Percentiles rank a stretch among this genome's conserved stretches.
Conservation (phyloP, 2,797 vertebrate genomes). For the Zonotrichia albicollis region DNA sequence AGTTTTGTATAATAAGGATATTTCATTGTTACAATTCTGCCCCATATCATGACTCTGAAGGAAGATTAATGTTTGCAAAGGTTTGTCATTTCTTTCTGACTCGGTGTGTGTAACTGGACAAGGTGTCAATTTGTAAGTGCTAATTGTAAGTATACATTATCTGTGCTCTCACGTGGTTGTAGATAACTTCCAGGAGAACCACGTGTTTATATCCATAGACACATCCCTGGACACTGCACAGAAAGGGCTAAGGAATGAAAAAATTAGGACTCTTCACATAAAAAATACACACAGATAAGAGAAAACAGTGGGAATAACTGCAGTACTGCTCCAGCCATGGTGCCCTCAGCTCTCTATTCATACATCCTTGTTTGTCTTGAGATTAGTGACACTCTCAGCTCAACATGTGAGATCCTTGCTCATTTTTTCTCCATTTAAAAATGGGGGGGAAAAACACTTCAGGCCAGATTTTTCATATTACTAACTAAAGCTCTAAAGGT, state of each 20-base stretch:
- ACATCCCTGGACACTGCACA: neutral
- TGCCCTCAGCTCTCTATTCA: neutral
- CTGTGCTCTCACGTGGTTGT: neutral
- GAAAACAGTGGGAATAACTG: neutral
- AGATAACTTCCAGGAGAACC: neutral
- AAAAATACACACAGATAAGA: neutral
- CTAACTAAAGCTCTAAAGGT: neutral
- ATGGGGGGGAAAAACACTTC: neutral
- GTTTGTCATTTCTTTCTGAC: neutral
- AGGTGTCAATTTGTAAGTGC: neutral
- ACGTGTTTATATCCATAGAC: neutral
- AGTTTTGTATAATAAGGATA: constrained; percentile 9
- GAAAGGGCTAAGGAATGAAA: neutral
- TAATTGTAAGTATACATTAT: neutral
- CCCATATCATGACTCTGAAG: neutral
- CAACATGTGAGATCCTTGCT: neutral
- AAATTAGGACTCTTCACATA: neutral
- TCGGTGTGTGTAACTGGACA: neutral
- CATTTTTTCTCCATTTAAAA: neutral
- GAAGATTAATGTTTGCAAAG: neutral
- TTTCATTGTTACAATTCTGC: neutral
- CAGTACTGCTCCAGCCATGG: neutral
- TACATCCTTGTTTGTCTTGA: neutral
- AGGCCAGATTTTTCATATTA: neutral
- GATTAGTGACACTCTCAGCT: neutral